Evolutionary conservation across 2,113 vertebrate genomes (phyloP), one percentile per base, ranked within the genome.

Genomic region (Hemiprocne comata): DNA sequence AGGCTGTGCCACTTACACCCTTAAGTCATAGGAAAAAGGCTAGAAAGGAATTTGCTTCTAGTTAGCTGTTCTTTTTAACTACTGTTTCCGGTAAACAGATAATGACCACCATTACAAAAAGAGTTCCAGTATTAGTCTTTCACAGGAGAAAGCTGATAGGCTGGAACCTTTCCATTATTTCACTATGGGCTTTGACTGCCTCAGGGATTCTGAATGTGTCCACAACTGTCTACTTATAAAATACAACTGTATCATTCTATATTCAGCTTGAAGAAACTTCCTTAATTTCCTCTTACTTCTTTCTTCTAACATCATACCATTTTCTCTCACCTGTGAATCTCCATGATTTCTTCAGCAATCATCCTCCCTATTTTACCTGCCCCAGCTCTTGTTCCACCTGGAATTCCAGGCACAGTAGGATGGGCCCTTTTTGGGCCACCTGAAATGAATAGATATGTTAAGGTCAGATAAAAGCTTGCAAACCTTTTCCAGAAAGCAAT

Each of bases 281-380:
- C 70, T 87, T 70, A 8, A 50, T 54, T 60, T 62, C 13, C 26
- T 73, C n/a, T n/a, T n/a, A n/a, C n/a, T n/a, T n/a, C n/a, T n/a
- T n/a, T n/a, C n/a, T n/a, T n/a, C 8, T 66, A 73, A 29, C 18
- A 73, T 80, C 33, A 40, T 24, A 34, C 4, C 13, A 12, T n/a
- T 70, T 92, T 14, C 87, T 89, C 97, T 98, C 89, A 99, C 99
- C 99, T 99, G 97, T 99, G 99, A 93, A 99, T 99, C 97, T 99
- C 99, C 99, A 99, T 99, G 96, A 99, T 99, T 96, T 99, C 99
- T 94, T 99, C 99, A 23, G 99, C 99, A 70, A 99, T 99, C 99
- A 99, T 99, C 80, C 99, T 98, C 36, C 99, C 99, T 62, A 99
- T 99, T 98, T 99, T 99, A 62, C 99, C 99, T 11, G 99, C 99